Conservation (phyloP, 2,113 vertebrate genomes). For the Zapus hudsonius region DNA sequence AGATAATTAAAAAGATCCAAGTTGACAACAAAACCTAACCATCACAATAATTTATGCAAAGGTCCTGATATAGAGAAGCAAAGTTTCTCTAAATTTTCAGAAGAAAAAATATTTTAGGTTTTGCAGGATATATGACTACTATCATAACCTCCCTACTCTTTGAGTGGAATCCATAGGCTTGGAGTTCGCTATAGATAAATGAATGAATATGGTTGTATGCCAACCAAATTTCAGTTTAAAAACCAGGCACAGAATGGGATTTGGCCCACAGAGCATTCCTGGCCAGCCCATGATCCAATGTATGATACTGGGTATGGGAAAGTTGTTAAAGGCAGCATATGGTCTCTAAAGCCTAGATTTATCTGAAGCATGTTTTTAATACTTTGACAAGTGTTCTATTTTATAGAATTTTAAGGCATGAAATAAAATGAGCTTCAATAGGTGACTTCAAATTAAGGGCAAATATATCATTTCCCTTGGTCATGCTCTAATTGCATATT, state of each 20-base stretch:
- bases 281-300: neutral
- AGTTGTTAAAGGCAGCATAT: neutral
- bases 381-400: neutral
- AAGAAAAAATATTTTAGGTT: neutral
- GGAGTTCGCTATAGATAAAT: neutral
- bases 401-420: constrained; percentile 20
- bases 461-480: neutral
- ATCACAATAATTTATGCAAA: neutral
- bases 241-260: neutral
- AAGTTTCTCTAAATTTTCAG: neutral
- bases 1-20: no score
- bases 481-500: neutral
- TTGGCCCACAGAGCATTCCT: neutral
- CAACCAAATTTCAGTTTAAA: neutral
- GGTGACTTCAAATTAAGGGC: neutral
- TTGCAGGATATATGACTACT: neutral
- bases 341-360: neutral
- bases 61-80: neutral
- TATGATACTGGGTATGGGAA: neutral
- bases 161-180: neutral
- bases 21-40: no score
- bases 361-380: neutral
- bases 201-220: neutral
- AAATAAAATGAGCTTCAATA: neutral
- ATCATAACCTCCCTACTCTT: neutral